Evolutionary conservation across 2,113 vertebrate species (phyloP), one percentile per base, ranked within the genome.

Genomic region (Erinaceus europaeus): DNA sequence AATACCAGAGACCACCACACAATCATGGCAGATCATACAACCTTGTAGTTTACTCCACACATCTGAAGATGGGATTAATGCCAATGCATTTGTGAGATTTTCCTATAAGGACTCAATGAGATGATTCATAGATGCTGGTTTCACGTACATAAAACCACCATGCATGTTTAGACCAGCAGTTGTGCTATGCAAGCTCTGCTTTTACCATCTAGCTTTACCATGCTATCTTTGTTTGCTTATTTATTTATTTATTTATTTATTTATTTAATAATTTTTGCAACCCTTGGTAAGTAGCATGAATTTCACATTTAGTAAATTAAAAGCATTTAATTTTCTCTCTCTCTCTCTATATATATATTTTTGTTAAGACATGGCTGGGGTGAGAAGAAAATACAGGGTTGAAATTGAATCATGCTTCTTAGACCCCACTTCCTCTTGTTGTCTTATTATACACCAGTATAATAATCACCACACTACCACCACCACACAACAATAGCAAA

Each of bases 191-290:
- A 15, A 27, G 21, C 10, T 57, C 23, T 25, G 62, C 9, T 65
- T 38, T 4, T 9, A 3, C 11, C 7, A 23, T 48, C 25, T 12
- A 9, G 6, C 13, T 32, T 6, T 6, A 0, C 0, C 11, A 32
- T 42, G n/a, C n/a, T 5, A 34, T 34, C 3, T 59, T n/a, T n/a
- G n/a, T n/a, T n/a, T n/a, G n/a, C n/a, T n/a, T n/a, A n/a, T n/a
- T n/a, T n/a, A n/a, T n/a, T n/a, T n/a, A n/a, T n/a, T n/a, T n/a
- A n/a, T n/a, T n/a, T n/a, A n/a, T n/a, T n/a, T n/a, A 29, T 9
- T 59, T 62, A 53, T 42, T 9, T 40, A 27, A 17, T 38, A 27
- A 17, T 38, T 25, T 9, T 69, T 36, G 12, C 61, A 25, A 8
- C 12, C 29, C 50, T 20, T 32, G 27, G 6, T 1, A 38, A 46